Percentiles rank a stretch among this genome's conserved stretches.
Conservation (phyloP, 2,113 vertebrate species). For the Orcinus orca region DNA sequence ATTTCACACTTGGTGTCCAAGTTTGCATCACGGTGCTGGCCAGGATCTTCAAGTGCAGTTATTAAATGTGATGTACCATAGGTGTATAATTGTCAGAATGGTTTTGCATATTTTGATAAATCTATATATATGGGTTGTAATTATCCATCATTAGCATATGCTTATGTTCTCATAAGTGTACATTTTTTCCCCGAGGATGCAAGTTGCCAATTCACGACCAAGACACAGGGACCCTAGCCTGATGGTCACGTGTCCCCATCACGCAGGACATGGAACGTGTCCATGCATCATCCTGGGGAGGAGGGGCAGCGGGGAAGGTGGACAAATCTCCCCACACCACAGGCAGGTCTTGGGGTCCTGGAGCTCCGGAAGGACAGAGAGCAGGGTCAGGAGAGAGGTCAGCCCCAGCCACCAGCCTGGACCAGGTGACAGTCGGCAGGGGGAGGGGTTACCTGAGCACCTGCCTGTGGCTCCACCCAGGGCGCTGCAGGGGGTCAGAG, state of each 20-base stretch:
- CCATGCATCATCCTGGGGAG: not conserved
- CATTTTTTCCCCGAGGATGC: not conserved
- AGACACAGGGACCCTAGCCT: not conserved
- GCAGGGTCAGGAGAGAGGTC: not conserved
- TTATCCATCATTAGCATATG: not conserved
- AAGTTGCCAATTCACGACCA: not conserved
- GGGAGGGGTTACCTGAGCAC: not conserved
- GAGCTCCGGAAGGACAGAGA: not conserved
- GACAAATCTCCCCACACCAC: not conserved
- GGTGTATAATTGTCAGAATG: not conserved
- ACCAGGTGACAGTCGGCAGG: too few relatives aligned
- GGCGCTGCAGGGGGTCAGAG: not conserved
- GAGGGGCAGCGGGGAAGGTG: accelerated
- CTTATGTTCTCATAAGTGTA: not conserved
- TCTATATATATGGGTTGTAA: not conserved
- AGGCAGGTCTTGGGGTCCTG: not conserved
- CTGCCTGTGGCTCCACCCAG: not conserved
- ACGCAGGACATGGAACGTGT: accelerated
- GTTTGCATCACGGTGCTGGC: accelerated
- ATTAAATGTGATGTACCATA: too few relatives aligned
- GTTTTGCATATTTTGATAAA: not conserved
- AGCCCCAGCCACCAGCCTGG: too few relatives aligned
- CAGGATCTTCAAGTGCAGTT: not conserved
- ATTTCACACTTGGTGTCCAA: too few relatives aligned
- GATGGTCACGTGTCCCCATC: not conserved